These are phyloP conservation scores for Resseliella maxima DNA, from an alignment of 2,888 invertebrate species.

Conservation along the genomic window DNA sequence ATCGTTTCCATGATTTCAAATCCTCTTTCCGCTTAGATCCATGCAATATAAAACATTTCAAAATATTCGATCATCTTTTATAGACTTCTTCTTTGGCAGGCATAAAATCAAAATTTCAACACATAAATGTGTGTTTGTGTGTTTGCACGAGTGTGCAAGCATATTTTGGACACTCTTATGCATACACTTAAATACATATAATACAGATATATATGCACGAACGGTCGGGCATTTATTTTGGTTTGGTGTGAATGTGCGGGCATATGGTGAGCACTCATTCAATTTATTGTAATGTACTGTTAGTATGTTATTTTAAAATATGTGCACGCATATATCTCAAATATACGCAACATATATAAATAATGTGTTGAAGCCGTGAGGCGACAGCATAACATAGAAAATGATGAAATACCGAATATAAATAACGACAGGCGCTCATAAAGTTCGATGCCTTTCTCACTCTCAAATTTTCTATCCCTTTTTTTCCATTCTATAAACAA, in stretches of 20 bases:
- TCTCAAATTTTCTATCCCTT: too few species aligned
- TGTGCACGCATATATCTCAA: not conserved
- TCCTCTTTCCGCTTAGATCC: too few species aligned
- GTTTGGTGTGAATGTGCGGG: not conserved
- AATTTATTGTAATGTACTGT: slow-evolving; percentile 32
- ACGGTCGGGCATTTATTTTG: not conserved
- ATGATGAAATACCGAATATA: slow-evolving; percentile 45
- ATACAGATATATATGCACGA: too few species aligned
- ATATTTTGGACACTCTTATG: not conserved
- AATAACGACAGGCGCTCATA: slow-evolving; percentile 39
- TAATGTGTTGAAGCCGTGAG: not conserved
- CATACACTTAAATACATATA: too few species aligned
- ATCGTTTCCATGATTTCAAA: too few species aligned
- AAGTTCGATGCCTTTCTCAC: slow-evolving; percentile 35
- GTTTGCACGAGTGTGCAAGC: not conserved
- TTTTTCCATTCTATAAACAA: not conserved
- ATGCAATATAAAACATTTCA: too few species aligned
- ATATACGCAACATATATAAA: not conserved
- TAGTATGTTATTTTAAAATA: slow-evolving; percentile 28
- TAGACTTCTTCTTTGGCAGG: too few species aligned
- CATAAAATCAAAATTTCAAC: too few species aligned
- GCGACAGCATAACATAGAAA: slow-evolving; percentile 1
- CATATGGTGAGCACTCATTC: slow-evolving; percentile 17
- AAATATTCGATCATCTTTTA: too few species aligned
- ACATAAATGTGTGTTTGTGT: slow-evolving; percentile 14